Base-by-base conservation (phyloP, 1,140 invertebrate species). In the Grapholita molesta region DNA sequence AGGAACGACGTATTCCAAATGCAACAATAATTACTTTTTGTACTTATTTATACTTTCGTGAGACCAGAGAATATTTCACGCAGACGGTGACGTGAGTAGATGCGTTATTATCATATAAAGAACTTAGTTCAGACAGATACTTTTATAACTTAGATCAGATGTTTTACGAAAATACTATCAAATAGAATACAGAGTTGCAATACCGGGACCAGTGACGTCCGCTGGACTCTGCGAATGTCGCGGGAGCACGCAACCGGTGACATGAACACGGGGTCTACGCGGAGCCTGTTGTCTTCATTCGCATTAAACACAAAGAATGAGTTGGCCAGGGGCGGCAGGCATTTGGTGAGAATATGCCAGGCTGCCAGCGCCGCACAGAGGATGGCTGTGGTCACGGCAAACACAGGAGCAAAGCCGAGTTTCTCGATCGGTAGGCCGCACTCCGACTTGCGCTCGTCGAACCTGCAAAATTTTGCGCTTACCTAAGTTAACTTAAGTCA, bases 281-380 rank as follows among this genome's bases (percentile, higher is more conserved):
- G 82, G 0, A 91, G 78, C 6, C 87, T 76, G 70, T 91, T 91
- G 72, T 89, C 87, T 70, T 91, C 89, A 55, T 89, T 89, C 0
- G 80, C 80, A 64, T 88, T 88, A 66, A 91, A 91, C 23, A 89
- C 85, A 71, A 91, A 91, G 70, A 84, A 91, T 7, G 86, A 89
- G 28, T 79, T 79, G 0, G 82, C 77, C 11, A 72, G 65, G 0
- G 84, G 79, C 0, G 87, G 87, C 12, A 89, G 71, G 33, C 77
- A 83, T 8, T 79, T 72, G 11, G 82, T 38, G 12, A 91, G 69
- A 2, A 81, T 57, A 48, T 89, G 86, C 1, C 78, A 70, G 0
- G 71, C 75, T 0, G 82, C 82, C 8, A 86, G 38, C 4, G 83
- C 7, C 0, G 74, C 78, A 12, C 82, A 89, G 0, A 83, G 21